A percentile compares a stretch with the other conserved stretches of the same genome.
Evolutionary conservation across 2,797 vertebrate genomes (phyloP).

Genomic region (Alfaro cultratus): DNA sequence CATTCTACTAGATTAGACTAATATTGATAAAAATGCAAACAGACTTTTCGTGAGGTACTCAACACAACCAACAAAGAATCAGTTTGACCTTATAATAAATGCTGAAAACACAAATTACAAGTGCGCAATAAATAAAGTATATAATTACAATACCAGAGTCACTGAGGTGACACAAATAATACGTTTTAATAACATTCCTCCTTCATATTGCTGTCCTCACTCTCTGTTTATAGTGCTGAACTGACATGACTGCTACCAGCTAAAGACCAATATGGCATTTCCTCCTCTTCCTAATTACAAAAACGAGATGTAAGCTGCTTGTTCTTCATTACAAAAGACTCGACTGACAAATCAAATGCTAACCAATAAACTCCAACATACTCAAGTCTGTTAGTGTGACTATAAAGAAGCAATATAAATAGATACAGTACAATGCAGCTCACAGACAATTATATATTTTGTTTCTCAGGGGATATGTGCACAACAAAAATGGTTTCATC

Average conservation of each 20-base stretch:
- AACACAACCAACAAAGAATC: slow-evolving; percentile 6
- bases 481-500: slow-evolving; percentile 41
- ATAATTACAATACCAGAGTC: slow-evolving; percentile 32
- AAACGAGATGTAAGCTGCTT: slow-evolving; percentile 52
- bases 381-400: slow-evolving; percentile 25
- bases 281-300: slow-evolving; percentile 40
- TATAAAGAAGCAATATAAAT: slow-evolving; percentile 41
- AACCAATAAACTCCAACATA: slow-evolving; percentile 23
- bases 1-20: slow-evolving; percentile 10
- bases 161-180: slow-evolving; percentile 36
- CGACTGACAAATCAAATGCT: slow-evolving; percentile 3
- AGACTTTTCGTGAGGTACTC: slow-evolving; percentile 8
- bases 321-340: slow-evolving; percentile 40
- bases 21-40: slow-evolving; percentile 13
- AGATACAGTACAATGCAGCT: slow-evolving; percentile 29
- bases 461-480: slow-evolving; percentile 38
- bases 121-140: slow-evolving; percentile 29
- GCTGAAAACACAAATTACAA: slow-evolving; percentile 11
- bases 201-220: slow-evolving; percentile 11
- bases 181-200: slow-evolving; percentile 31
- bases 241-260: slow-evolving; percentile 37
- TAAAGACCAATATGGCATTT: slow-evolving; percentile 45
- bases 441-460: slow-evolving; percentile 46
- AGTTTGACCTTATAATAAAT: slow-evolving; percentile 14
- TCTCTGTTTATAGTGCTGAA: slow-evolving; percentile 25